Conservation (phyloP, 2,888 invertebrate species). For the Conistra vaccinii region DNA sequence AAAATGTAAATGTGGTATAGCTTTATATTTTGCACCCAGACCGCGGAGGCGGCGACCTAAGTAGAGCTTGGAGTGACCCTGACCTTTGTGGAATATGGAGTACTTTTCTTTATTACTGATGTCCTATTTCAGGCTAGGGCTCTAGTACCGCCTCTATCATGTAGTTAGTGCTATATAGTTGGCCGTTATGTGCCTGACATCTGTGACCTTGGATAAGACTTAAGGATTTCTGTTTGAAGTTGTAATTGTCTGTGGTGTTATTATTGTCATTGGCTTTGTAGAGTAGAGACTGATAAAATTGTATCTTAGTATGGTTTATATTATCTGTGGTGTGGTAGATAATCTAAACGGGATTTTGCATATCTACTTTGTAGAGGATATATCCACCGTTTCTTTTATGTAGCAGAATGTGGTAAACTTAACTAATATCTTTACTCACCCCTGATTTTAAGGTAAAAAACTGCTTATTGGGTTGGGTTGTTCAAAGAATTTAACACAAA, state of each 20-base stretch:
- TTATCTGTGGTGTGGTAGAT: too few species aligned
- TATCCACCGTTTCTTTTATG: background rate
- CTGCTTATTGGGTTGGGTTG: conserved; percentile 13
- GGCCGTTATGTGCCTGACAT: conserved; percentile 33
- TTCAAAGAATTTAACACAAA: conserved; percentile 48
- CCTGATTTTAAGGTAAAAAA: conserved; percentile 19
- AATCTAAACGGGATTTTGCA: background rate
- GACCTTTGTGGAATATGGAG: conserved; percentile 40
- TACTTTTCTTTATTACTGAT: conserved; percentile 49
- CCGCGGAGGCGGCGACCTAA: conserved; percentile 29
- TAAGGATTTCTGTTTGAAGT: conserved; percentile 24
- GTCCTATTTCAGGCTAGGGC: conserved; percentile 31
- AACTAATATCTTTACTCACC: background rate
- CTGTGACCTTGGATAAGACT: conserved; percentile 25
- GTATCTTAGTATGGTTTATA: too few species aligned
- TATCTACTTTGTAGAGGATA: background rate
- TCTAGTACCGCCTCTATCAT: conserved; percentile 58
- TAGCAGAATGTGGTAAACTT: background rate
- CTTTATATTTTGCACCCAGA: conserved; percentile 57
- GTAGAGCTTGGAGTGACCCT: conserved; percentile 27
- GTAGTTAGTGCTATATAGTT: conserved; percentile 35
- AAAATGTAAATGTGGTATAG: conserved; percentile 60
- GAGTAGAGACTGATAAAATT: background rate
- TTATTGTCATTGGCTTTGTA: conserved; percentile 4
- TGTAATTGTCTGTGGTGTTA: conserved; percentile 19